Conservation (phyloP, 2,888 invertebrate genomes). For the Andrena camellia region DNA sequence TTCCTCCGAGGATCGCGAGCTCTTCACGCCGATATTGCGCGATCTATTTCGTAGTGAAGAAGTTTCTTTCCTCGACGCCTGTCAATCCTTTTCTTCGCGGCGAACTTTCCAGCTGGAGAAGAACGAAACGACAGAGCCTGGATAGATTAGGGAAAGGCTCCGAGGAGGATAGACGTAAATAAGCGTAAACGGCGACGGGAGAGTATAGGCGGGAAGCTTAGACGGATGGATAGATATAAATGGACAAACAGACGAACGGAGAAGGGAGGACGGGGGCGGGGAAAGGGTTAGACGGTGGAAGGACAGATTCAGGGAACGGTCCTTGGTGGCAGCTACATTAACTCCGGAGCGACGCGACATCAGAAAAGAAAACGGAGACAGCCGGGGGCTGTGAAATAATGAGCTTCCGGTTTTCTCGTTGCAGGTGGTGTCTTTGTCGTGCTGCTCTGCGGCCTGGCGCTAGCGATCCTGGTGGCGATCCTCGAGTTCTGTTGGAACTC, state of each 20-base stretch:
- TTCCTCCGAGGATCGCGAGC: conserved; percentile 63
- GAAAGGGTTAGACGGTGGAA: conserved; percentile 26
- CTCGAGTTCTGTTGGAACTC: conserved; percentile 98
- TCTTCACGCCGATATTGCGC: conserved; percentile 70
- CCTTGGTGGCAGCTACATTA: conserved; percentile 50
- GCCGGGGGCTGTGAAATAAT: conserved; percentile 74
- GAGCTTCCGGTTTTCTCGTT: conserved; percentile 72
- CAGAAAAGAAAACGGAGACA: conserved; percentile 59
- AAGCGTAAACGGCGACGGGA: conserved; percentile 24
- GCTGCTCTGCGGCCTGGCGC: conserved; percentile 94
- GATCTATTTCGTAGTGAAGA: conserved; percentile 67
- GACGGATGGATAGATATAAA: conserved; percentile 45
- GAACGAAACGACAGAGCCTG: background rate
- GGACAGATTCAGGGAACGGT: conserved; percentile 25
- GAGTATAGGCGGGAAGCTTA: conserved; percentile 22
- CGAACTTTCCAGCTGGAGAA: conserved; percentile 25
- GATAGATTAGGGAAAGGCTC: background rate
- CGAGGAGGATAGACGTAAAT: background rate
- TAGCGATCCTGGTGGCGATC: conserved; percentile 96
- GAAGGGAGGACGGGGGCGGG: background rate
- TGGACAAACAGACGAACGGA: conserved; percentile 26
- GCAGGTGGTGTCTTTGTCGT: conserved; percentile 98
- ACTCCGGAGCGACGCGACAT: conserved; percentile 51
- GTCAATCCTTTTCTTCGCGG: conserved; percentile 21
- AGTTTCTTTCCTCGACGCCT: conserved; percentile 59